Evolutionary conservation across 2,113 vertebrate genomes (phyloP).

Genomic region (Protobothrops flavoviridis): DNA sequence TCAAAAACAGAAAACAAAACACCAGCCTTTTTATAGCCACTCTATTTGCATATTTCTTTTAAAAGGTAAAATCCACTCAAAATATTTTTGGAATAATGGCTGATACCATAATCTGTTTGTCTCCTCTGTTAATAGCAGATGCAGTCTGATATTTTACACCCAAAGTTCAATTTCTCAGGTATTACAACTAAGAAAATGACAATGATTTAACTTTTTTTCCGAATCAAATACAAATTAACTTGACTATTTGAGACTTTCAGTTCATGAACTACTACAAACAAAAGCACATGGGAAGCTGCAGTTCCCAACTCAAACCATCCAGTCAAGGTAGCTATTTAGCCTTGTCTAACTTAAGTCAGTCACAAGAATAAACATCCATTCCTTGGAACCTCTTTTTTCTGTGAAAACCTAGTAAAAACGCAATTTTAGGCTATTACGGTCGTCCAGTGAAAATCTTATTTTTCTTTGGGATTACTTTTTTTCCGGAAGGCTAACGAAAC

Average conservation of each 20-base stretch:
- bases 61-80: conserved; percentile 13
- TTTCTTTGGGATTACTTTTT: conserved; percentile 48
- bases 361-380: not conserved
- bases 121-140: not conserved
- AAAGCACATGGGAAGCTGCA: conserved; percentile 20
- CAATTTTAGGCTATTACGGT: conserved; percentile 13
- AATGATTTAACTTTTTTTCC: not conserved
- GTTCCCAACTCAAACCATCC: not conserved
- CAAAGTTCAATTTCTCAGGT: no score
- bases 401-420: not conserved
- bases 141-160: not conserved
- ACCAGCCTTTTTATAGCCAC: not conserved
- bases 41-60: not conserved
- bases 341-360: conserved; percentile 30
- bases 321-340: conserved; percentile 49
- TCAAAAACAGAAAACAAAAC: conserved; percentile 15
- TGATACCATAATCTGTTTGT: conserved; percentile 22
- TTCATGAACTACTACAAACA: conserved; percentile 27
- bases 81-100: conserved; percentile 39
- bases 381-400: not conserved
- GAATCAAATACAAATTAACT: conserved; percentile 24
- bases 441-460: conserved; percentile 32
- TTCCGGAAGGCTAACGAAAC: conserved; percentile 47
- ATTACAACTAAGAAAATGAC: conserved; percentile 12
- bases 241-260: conserved; percentile 21